phyloP scores from a whole-genome alignment of 1,140 invertebrate genomes.

The Macrosteles quadrilineatus region DNA sequence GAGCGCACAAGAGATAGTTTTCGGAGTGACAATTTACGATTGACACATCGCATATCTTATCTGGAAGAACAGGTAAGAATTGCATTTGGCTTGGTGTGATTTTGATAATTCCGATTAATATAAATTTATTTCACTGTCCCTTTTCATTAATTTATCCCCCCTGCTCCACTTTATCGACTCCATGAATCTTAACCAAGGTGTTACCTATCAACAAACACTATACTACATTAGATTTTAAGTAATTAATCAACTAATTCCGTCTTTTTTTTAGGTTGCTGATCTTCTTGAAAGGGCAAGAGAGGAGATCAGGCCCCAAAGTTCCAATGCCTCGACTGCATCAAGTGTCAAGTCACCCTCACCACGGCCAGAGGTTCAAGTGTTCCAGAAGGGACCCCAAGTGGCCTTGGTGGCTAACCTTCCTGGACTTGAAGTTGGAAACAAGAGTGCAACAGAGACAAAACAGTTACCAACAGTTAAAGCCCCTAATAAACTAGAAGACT shows the following conservation, averaged over 20 bases:
- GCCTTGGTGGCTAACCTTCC: conserved; percentile 59
- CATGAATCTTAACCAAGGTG: no score
- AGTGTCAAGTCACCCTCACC: conserved; percentile 41
- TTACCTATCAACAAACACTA: no score
- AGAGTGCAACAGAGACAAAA: conserved; percentile 15
- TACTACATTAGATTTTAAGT: no score
- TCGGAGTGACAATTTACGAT: conserved; percentile 75
- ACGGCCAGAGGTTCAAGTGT: conserved; percentile 60
- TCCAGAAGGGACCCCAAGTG: conserved; percentile 61
- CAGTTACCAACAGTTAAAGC: neutral
- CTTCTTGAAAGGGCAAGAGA: conserved; percentile 50
- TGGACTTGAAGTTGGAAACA: conserved; percentile 56
- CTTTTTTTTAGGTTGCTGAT: conserved; percentile 58
- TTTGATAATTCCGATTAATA: no score
- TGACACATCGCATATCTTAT: conserved; percentile 85
- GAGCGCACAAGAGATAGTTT: conserved; percentile 60
- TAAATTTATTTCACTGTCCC: no score
- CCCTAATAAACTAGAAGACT: neutral
- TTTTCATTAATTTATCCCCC: no score
- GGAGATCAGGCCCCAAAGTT: conserved; percentile 16
- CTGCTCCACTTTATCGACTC: no score
- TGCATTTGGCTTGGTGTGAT: no score
- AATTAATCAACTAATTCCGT: no score
- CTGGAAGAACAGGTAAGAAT: conserved; percentile 71
- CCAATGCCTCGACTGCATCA: conserved; percentile 38